Evolutionary conservation across 2,888 invertebrate species (phyloP), one percentile per base, ranked within the genome.

Genomic region (Antheraea yamamai): DNA sequence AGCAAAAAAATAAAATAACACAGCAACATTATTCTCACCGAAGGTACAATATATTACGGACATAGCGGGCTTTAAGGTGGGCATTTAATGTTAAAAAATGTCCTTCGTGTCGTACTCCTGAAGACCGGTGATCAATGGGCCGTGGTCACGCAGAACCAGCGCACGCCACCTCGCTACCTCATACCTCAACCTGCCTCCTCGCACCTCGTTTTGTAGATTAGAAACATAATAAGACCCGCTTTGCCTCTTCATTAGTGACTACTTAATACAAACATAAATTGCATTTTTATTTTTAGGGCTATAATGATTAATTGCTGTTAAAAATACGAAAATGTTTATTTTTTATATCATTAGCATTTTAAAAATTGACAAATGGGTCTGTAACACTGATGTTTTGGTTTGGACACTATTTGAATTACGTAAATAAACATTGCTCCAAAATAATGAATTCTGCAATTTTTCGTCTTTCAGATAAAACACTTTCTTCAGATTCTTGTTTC

Each of bases 61-160:
- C 70, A 70, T 70, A n/a, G 70, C 70, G 39, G 39, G 70, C 70
- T 70, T 70, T 70, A 70, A 70, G 70, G 39, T 70, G 70, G 70
- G 70, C 70, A 70, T 70, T 70, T 70, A 35, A 39, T 70, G 70
- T 70, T 70, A 89, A 91, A 90, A 91, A 92, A 88, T 90, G 91
- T 91, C 91, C 86, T 89, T 88, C 85, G 84, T 84, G 86, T 88
- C 87, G 89, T 90, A 90, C 90, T 91, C 91, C 84, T 84, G 87
- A 87, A 87, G 88, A 87, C 84, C 81, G 76, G 85, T 93, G 92
- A 93, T 93, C 91, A 88, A 93, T 91, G 88, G 87, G 77, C 83
- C 78, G 75, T 79, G 88, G 92, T 92, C 93, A 93, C 93, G 93
- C 89, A 89, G 87, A 75, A 66, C 76, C 75, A 72, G 78, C 73